A percentile compares a stretch with the other conserved stretches of the same genome.
These are phyloP conservation scores for Neogale vison DNA, from an alignment of 2,113 vertebrate species.

Conservation along the genomic window DNA sequence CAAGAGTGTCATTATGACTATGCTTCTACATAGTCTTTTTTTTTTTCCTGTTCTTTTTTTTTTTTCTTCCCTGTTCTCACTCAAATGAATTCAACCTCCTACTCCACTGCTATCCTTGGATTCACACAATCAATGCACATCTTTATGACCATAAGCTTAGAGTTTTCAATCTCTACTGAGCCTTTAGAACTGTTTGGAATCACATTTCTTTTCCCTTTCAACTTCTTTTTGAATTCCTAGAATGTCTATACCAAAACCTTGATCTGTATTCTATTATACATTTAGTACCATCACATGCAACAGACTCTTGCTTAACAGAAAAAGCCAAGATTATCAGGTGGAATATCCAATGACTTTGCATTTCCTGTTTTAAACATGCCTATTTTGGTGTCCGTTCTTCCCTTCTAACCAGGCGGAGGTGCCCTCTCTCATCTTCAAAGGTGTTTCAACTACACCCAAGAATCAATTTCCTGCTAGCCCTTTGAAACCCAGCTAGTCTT, in stretches of 20 bases:
- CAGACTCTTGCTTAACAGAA: background rate
- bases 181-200: background rate
- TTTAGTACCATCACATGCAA: background rate
- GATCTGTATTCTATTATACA: background rate
- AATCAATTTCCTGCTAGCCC: background rate
- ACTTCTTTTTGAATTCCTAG: conserved; percentile 16
- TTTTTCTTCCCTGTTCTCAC: background rate
- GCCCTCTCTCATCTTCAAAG: background rate
- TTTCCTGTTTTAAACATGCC: background rate
- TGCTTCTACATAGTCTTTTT: background rate
- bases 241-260: background rate
- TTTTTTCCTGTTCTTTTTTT: background rate
- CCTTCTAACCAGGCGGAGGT: background rate
- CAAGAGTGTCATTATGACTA: background rate
- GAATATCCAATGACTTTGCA: background rate
- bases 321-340: background rate
- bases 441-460: background rate
- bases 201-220: background rate
- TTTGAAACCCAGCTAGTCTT: background rate
- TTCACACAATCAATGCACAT: background rate
- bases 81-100: background rate
- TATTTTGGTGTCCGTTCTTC: background rate
- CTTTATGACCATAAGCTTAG: background rate
- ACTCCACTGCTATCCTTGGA: too few species aligned
- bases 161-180: background rate